Base-by-base conservation (phyloP, 2,113 vertebrate genomes). In the Lamprotornis superbus region DNA sequence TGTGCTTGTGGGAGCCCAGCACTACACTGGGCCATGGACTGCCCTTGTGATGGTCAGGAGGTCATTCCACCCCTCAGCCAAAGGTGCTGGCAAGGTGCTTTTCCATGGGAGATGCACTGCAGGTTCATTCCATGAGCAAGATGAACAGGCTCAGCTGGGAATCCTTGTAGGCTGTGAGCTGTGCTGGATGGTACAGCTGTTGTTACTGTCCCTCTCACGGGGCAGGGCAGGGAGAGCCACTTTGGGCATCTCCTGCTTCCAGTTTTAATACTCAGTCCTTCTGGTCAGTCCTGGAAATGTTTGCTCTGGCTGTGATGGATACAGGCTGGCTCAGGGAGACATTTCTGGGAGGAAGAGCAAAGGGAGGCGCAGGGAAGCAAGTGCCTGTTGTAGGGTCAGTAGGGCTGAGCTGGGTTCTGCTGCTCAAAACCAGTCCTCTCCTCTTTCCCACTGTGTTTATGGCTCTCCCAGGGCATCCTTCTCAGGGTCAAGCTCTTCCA, bases 351-450 rank as follows among this genome's bases (percentile, higher is more conserved):
- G 44, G n/a, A 46, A 67, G 31, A 16, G 28, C 0, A 0, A 74
- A 69, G 67, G 52, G 31, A 87, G 22, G 23, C 0, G 0, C 23
- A 39, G 46, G 46, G 53, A 65, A 49, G 15, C 8, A 11, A 79
- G 24, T 0, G 0, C 2, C 90, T 31, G 12, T 6, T n/a, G 20
- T 33, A 14, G 1, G 12, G 53, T 39, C 60, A 61, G 50, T 2
- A 28, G 39, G 55, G 19, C 27, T 28, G 22, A 39, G 50, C 44
- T 60, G 35, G 49, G 49, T 47, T 89, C 46, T 60, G 53, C 64
- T 7, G 2, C 12, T 49, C 30, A 33, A 42, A 87, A 23, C 10
- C 55, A 42, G 55, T 6, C 31, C 39, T 33, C 12, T 67, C 40
- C 47, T 52, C 33, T 31, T 56, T 25, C 46, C 31, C 11, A 7